Evolutionary conservation across 2,113 vertebrate genomes (phyloP), one percentile per base, ranked within the genome.

Genomic region (Dolichallabes microphthalmus): DNA sequence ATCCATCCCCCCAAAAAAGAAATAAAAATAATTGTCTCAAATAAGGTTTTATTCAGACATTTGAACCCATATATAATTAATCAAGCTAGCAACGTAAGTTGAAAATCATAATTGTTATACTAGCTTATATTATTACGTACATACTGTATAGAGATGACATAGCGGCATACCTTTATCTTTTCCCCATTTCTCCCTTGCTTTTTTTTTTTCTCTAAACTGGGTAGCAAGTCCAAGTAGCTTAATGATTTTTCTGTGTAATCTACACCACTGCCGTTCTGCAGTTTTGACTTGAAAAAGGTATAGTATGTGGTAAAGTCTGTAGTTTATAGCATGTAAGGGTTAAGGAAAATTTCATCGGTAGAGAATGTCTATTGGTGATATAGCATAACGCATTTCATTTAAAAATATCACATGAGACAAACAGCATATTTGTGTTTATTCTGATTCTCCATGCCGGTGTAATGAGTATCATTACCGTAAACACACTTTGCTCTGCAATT

Each of bases 381-480:
- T 13, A 39, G 35, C 27, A 60, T 13, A 39, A 58, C 27, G 22
- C 53, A n/a, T 77, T 55, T 60, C 19, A 58, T 78, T 60, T 35
- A 79, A 60, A 77, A 77, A 35, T 79, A 79, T 60, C 53, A 57
- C 55, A 32, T 57, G 20, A 22, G 27, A 32, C 27, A 60, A 25
- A 60, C 30, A 3, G 55, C 10, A 3, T 79, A 79, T 60, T 79
- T 79, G 55, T 79, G 27, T 79, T 60, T 60, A 35, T 79, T 79
- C 76, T 79, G 57, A 20, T 79, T 79, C 32, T 79, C 76, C 55
- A 79, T 60, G 76, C 75, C 60, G 55, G 76, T 60, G 55, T 79
- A 79, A 79, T 79, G 76, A 60, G 76, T 57, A 39, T 79, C 76
- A 79, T 79, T 60, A 79, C 76, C 11, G 57, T 79, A 79, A 79